Evolutionary conservation across 2,797 vertebrate species (phyloP).

Genomic region (Poliocrania exsul): DNA sequence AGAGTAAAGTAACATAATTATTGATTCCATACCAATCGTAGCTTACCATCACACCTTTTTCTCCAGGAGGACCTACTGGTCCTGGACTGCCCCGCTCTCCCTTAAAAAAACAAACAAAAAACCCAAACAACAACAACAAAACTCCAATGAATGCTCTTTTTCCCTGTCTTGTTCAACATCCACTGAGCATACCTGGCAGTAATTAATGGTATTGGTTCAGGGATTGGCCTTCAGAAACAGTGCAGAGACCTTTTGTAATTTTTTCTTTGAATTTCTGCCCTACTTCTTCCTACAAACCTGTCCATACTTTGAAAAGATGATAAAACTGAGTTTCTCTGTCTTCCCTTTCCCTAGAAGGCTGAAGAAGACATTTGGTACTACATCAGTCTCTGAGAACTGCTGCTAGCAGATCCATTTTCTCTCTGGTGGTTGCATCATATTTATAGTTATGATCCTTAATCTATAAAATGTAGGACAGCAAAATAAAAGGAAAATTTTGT

Average conservation of each 20-base stretch:
- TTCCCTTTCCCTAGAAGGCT: background rate
- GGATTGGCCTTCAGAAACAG: background rate
- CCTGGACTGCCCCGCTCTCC: slow-evolving; percentile 92
- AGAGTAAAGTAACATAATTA: background rate
- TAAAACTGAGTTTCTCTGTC: background rate
- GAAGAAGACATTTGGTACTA: background rate
- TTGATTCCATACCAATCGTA: background rate
- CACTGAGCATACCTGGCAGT: background rate
- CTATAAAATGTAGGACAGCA: background rate
- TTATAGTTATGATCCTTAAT: background rate
- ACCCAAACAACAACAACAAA: background rate
- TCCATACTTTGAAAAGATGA: background rate
- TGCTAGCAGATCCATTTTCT: background rate
- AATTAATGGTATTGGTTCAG: background rate
- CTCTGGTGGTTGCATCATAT: background rate
- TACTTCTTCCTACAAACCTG: background rate
- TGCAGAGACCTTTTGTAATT: background rate
- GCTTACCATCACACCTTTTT: slow-evolving; percentile 90
- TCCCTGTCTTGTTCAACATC: background rate
- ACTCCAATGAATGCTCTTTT: background rate
- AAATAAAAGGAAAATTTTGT: background rate
- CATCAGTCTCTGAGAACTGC: background rate
- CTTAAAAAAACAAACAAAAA: slow-evolving; percentile 67
- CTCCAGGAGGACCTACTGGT: slow-evolving; percentile 88
- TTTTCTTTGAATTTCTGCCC: background rate